Evolutionary conservation across 2,113 vertebrate genomes (phyloP).

Genomic region (Pogona vitticeps): DNA sequence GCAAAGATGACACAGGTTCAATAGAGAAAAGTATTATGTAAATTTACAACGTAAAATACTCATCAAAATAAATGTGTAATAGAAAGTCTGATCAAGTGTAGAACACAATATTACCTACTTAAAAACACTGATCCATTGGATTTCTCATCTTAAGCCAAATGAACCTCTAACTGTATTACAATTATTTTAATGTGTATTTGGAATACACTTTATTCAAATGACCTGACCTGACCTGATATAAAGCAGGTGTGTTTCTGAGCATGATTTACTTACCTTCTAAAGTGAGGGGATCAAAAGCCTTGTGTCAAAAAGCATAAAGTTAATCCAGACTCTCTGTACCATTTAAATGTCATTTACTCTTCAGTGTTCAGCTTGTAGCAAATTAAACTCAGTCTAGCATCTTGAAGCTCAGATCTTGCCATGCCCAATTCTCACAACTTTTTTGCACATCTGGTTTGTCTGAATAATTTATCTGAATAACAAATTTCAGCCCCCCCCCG

Average conservation of each 20-base stretch:
- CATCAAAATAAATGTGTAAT: slow-evolving; percentile 33
- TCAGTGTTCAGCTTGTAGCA: slow-evolving; percentile 35
- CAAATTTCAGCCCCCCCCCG: background rate
- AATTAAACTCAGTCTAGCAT: slow-evolving; percentile 18
- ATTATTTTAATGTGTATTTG: background rate
- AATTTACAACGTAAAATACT: background rate
- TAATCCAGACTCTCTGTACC: slow-evolving; percentile 36
- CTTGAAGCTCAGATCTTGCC: background rate
- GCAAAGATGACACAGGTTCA: background rate
- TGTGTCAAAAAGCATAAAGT: slow-evolving; percentile 23
- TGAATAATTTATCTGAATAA: slow-evolving; percentile 4
- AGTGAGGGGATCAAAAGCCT: slow-evolving; percentile 9
- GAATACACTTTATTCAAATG: slow-evolving; percentile 20
- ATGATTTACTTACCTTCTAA: slow-evolving; percentile 29
- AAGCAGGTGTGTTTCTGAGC: slow-evolving; percentile 45
- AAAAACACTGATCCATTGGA: slow-evolving; percentile 20
- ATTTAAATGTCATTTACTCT: slow-evolving; percentile 39
- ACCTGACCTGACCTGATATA: slow-evolving; percentile 38
- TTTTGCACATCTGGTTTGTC: background rate
- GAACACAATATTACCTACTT: background rate
- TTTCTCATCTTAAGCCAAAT: slow-evolving; percentile 45
- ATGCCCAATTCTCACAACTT: background rate
- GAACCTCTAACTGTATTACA: background rate
- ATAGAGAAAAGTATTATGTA: background rate
- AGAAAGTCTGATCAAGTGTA: background rate